These are phyloP conservation scores for Cuculus canorus DNA, from an alignment of 2,797 vertebrate species.

Conservation along the genomic window DNA sequence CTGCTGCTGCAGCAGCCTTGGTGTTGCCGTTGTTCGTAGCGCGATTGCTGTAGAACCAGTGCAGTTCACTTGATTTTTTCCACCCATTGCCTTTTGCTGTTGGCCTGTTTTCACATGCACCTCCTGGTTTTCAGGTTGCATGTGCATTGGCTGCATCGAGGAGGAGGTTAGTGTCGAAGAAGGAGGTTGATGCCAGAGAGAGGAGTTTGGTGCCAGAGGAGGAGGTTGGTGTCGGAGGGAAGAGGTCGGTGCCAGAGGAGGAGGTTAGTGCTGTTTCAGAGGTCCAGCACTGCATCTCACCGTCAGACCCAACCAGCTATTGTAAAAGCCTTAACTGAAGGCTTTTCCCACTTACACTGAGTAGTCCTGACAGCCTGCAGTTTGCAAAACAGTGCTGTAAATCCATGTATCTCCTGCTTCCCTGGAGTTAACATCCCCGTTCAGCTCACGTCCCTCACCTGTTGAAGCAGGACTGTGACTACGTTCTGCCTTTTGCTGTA, in stretches of 20 bases:
- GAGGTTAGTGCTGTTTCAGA: neutral
- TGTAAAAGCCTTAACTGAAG: constrained; percentile 32
- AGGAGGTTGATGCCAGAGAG: too few relatives aligned
- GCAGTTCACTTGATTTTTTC: neutral
- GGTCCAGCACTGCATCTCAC: neutral
- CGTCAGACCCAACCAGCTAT: neutral
- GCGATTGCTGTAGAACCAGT: neutral
- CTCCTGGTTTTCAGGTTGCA: constrained; percentile 26
- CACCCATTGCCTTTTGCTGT: neutral
- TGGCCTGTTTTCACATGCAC: neutral
- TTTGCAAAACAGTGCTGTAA: neutral
- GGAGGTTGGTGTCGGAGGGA: too few relatives aligned
- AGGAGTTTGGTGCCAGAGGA: too few relatives aligned
- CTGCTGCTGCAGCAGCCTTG: neutral
- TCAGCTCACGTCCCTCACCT: neutral
- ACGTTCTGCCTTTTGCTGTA: neutral
- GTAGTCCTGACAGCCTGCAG: neutral
- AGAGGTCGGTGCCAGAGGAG: too few relatives aligned
- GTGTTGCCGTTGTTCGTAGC: neutral
- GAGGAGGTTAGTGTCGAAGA: too few relatives aligned
- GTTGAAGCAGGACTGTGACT: neutral
- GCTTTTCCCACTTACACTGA: neutral
- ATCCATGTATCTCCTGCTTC: neutral
- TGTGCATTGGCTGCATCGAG: neutral
- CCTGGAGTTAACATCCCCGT: neutral